Base-by-base conservation (phyloP, 2,797 vertebrate genomes). In the Malacoraja senta region DNA sequence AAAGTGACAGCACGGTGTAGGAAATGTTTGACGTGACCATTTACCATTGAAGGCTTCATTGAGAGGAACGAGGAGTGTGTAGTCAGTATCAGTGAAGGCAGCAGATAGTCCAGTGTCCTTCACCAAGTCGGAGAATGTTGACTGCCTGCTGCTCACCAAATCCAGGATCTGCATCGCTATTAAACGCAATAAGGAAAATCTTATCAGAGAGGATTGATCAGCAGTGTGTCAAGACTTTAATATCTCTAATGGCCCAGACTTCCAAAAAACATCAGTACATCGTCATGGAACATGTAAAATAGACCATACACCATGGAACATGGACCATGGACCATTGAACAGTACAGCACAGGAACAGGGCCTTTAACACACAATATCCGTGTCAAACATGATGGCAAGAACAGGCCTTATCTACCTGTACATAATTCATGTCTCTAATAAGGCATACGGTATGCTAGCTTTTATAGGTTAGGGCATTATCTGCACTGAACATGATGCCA, bases 161-260 rank as follows among this genome's bases (percentile, higher is more conserved):
- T 99, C 98, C 94, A 97, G 96, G 38, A 99, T 98, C 96, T 98
- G 97, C 94, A 99, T 99, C 93, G 99, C 99, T 99, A 53, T 94
- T 74, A 95, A 96, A 94, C 79, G 24, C 76, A 44, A 93, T 94
- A n/a, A 29, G 76, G 32, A 53, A 76, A 68, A 53, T 0, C 3
- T 65, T 65, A 29, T 44, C 1, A 21, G 13, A 38, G 12, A 53
- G 13, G n/a, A 15, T 68, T 38, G 15, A 72, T 93, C 61, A 68
- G 58, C 21, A 26, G 24, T 68, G 32, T n/a, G 26, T 32, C n/a
- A 17, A 74, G 26, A 68, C 38, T 53, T 44, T 53, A 53, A 53
- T 10, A 61, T 79, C n/a, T 79, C 61, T 19, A 35, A 61, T 74
- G 21, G 65, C 17, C 12, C 35, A 92, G 12, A 24, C 10, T 65